A percentile compares a stretch with the other conserved stretches of the same genome.
Evolutionary conservation across 2,113 vertebrate genomes (phyloP).

Genomic region (Mirounga angustirostris): DNA sequence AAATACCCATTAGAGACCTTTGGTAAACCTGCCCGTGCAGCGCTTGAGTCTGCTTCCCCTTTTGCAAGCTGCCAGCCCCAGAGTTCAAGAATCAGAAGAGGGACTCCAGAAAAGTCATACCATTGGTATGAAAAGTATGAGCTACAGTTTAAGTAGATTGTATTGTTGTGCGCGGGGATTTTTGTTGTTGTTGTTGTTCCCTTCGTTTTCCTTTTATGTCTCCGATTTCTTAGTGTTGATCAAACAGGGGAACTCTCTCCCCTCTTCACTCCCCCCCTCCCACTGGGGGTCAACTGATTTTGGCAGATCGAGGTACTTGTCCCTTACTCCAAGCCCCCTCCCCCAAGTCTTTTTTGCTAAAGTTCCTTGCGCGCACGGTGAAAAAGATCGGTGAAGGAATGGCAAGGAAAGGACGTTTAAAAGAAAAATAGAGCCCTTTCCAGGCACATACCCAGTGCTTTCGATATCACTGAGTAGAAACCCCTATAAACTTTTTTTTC

Average conservation of each 20-base stretch:
- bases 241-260: background rate
- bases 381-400: background rate
- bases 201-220: slow-evolving; percentile 80
- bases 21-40: slow-evolving; percentile 77
- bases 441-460: background rate
- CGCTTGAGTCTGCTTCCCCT: slow-evolving; percentile 73
- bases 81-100: slow-evolving; percentile 79
- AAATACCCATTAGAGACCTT: slow-evolving; percentile 82
- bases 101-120: slow-evolving; percentile 79
- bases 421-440: background rate
- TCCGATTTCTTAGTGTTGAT: slow-evolving; percentile 40
- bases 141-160: slow-evolving; percentile 79
- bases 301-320: background rate
- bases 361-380: background rate
- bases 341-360: background rate
- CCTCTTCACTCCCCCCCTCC: background rate
- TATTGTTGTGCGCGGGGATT: slow-evolving; percentile 72
- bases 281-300: background rate
- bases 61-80: slow-evolving; percentile 73
- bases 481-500: background rate
- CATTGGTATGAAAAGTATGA: slow-evolving; percentile 85
- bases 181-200: slow-evolving; percentile 62
- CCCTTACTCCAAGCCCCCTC: background rate
- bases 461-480: background rate
- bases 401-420: background rate